Base-by-base conservation (phyloP, 2,797 vertebrate genomes). In the Acrossocheilus wenchowensis region DNA sequence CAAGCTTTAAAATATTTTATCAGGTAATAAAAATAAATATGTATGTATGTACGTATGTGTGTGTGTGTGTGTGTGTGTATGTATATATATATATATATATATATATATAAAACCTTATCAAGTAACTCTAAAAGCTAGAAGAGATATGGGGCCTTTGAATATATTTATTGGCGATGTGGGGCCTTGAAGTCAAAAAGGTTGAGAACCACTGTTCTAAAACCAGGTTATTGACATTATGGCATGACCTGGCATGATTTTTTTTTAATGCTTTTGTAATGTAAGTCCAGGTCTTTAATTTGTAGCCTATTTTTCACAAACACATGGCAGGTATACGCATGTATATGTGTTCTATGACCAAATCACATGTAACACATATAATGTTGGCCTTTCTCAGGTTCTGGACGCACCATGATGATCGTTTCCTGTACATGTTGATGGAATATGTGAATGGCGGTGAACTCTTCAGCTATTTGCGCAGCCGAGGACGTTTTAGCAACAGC, bases 391-490 rank as follows among this genome's bases (percentile, higher is more conserved):
- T 1, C 93, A 99, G 98, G 91, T 97, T 97, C 89, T 99, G 98
- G 98, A 99, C 98, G 0, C 94, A 97, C 86, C 98, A 99, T 0
- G 98, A 99, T 64, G 97, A 97, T 5, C 95, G 96, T 2, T 98
- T 97, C 90, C 95, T 99, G 3, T 99, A 99, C 92, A 98, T 99
- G 98, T 92, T 99, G 77, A 96, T 99, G 97, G 98, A 99, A 90
- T 99, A 97, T 1, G 97, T 98, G 50, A 97, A 98, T 0, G 98
- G 98, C 6, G 98, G 98, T 0, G 98, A 99, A 93, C 96, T 99
- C 6, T 99, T 99, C 93, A 98, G 97, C 92, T 99, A 97, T 90
- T 95, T 99, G 23, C 97, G 98, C 71, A 96, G 94, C 90, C 96
- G 97, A 7, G 98, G 98, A 0, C 96, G 97, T 54, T 99, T 99